Evolutionary conservation across 2,113 vertebrate species (phyloP).

Genomic region (Hemicordylus capensis): DNA sequence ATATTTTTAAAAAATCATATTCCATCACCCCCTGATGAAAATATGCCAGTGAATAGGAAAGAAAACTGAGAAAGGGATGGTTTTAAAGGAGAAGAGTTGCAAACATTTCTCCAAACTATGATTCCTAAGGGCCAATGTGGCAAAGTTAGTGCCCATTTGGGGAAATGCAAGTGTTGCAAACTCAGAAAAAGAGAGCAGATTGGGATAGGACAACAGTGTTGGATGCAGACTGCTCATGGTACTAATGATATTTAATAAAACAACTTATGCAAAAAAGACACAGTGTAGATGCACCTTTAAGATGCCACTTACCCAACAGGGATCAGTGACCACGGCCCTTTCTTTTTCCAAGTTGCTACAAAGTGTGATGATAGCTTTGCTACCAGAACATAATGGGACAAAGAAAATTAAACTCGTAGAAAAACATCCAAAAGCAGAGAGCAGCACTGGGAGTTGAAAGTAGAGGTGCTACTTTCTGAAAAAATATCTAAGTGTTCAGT

Average conservation of each 20-base stretch:
- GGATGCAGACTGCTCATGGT: not conserved
- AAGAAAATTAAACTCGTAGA: not conserved
- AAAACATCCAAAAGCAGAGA: not conserved
- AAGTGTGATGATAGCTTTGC: not conserved
- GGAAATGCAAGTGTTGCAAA: not conserved
- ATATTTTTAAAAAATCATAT: not conserved
- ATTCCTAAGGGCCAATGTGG: not conserved
- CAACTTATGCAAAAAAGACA: no score
- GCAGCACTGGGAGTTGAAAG: not conserved
- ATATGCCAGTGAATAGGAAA: no score
- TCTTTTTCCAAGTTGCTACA: not conserved
- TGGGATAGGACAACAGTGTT: not conserved
- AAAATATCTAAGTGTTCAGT: not conserved
- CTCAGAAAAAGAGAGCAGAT: not conserved
- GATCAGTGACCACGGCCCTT: not conserved
- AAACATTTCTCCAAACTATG: not conserved
- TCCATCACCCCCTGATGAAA: no score
- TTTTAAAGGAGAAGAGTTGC: not conserved
- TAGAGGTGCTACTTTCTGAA: not conserved
- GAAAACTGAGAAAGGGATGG: no score
- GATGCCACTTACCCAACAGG: not conserved
- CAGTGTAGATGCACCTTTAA: not conserved
- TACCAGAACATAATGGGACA: not conserved
- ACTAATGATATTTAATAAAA: not conserved
- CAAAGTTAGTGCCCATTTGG: not conserved